Evolutionary conservation across 2,797 vertebrate species (phyloP), one percentile per base, ranked within the genome.

Genomic region (Fringilla coelebs): DNA sequence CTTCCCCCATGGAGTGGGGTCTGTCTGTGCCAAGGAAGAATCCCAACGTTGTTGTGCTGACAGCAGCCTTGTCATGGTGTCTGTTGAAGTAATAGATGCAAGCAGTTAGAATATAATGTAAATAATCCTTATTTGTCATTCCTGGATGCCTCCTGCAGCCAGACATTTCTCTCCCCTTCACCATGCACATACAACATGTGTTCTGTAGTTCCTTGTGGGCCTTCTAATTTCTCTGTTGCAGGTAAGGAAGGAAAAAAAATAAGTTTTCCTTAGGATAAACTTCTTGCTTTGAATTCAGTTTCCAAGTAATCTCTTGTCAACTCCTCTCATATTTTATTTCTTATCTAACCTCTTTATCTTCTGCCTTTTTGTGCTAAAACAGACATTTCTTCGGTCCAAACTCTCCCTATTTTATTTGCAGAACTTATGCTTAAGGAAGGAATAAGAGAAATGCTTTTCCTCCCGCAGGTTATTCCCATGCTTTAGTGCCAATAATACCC

Each of bases 391-490:
- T 72, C 48, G 66, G 13, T 60, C 66, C 36, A 61, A 61, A 11
- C 3, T 26, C 17, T 17, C 43, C 4, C 6, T 17, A 15, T 83
- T 89, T 93, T 81, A 20, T 93, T 91, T 94, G 65, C 76, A 91
- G 83, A 76, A 83, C 29, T 63, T 67, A 7, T 4, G 10, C 45
- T 87, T 80, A 61, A 88, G 70, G 83, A 90, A 92, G 36, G 52
- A 76, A 49, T 85, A 90, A 87, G 71, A 91, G 60, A 84, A 92
- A 34, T 48, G 7, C 22, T 89, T 88, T 91, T 87, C 41, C 49
- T 93, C 91, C 94, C 14, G 14, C 84, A 79, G 96, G 94, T 95
- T 95, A 85, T 95, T 96, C 96, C 96, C 95, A 96, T 94, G 88
- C 82, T 90, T 87, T 90, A 87, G 77, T 93, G 95, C 96, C 94